These are phyloP conservation scores for Drosophila asahinai DNA, from an alignment of 1,140 invertebrate genomes.

Conservation along the genomic window DNA sequence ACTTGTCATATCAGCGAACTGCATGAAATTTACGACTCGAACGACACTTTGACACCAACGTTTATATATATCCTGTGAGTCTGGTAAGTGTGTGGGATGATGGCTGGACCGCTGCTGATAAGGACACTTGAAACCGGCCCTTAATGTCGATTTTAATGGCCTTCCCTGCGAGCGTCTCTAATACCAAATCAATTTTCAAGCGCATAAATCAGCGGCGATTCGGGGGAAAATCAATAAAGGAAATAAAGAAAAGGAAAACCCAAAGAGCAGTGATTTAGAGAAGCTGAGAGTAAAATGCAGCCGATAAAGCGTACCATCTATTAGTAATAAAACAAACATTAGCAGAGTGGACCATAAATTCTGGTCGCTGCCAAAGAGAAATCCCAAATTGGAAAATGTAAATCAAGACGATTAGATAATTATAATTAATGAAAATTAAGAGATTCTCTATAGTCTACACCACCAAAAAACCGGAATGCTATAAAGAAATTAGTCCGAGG, in stretches of 20 bases:
- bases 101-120: conserved; percentile 32
- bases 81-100: conserved; percentile 14
- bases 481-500: not conserved
- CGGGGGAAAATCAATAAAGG: conserved; percentile 42
- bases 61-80: conserved; percentile 22
- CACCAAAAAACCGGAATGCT: conserved; percentile 6
- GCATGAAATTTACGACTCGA: conserved; percentile 58
- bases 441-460: conserved; percentile 2
- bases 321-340: conserved; percentile 64
- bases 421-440: conserved; percentile 50
- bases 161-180: conserved; percentile 28
- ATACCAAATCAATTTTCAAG: conserved; percentile 73
- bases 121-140: conserved; percentile 58
- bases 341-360: conserved; percentile 54
- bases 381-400: conserved; percentile 34
- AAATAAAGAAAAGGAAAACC: conserved; percentile 19
- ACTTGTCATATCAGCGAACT: conserved; percentile 76
- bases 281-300: conserved; percentile 14
- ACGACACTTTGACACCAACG: conserved; percentile 41
- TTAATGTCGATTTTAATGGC: conserved; percentile 60
- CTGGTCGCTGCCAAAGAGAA: conserved; percentile 9
- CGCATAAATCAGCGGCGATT: conserved; percentile 65
- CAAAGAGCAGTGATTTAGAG: not conserved
- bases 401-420: conserved; percentile 42
- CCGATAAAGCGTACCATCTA: conserved; percentile 67